A percentile compares a stretch with the other conserved stretches of the same genome.
phyloP scores from a whole-genome alignment of 2,888 invertebrate species.

The Melanophora roralis region DNA sequence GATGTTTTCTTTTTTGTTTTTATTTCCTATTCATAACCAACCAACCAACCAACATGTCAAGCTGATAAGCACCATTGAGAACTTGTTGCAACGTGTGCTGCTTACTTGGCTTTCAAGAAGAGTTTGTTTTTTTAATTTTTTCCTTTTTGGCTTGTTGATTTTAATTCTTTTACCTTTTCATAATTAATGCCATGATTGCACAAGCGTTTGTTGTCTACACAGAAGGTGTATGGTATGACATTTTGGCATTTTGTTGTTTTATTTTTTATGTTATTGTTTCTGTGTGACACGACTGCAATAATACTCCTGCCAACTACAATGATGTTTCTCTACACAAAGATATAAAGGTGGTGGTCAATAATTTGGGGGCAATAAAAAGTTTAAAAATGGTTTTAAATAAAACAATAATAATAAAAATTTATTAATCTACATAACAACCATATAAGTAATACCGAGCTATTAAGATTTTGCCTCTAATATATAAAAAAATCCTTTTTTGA shows the following conservation, averaged over 20 bases:
- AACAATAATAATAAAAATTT: no score
- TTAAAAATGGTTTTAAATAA: not conserved
- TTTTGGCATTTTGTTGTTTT: conserved; percentile 21
- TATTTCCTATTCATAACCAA: no score
- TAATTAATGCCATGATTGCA: conserved; percentile 50
- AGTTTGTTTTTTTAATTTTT: conserved; percentile 21
- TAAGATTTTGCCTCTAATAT: no score
- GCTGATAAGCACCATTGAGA: conserved; percentile 53
- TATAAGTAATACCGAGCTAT: no score
- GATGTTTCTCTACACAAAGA: not conserved
- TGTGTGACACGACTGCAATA: conserved; percentile 54
- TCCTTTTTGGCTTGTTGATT: not conserved
- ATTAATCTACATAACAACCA: no score
- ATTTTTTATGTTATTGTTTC: conserved; percentile 14
- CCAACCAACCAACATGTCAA: conserved; percentile 28
- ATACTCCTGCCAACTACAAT: conserved; percentile 11
- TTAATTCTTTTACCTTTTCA: conserved; percentile 30
- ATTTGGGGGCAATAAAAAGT: not conserved
- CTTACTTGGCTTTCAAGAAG: conserved; percentile 23
- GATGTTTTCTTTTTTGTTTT: not conserved
- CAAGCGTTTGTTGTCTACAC: conserved; percentile 18
- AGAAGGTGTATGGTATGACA: conserved; percentile 55
- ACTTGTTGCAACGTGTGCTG: conserved; percentile 58
- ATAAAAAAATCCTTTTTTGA: no score
- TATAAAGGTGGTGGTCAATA: conserved; percentile 1